Percentiles rank a stretch among this genome's conserved stretches.
These are phyloP conservation scores for Drosophila cardini DNA, from an alignment of 1,140 invertebrate species.

Conservation along the genomic window DNA sequence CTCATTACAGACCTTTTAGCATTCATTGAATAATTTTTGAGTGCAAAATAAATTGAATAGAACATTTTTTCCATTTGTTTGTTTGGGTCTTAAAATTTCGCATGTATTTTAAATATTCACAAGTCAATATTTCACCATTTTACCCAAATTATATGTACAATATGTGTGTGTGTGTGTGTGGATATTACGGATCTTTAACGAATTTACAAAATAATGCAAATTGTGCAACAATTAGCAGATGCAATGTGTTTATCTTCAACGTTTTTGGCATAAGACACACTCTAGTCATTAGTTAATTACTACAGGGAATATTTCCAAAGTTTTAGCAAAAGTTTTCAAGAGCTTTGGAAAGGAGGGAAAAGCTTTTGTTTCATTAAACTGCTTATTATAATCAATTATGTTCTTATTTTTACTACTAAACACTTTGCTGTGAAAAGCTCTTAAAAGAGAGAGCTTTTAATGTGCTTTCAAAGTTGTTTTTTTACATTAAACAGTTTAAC, in stretches of 20 bases:
- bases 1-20: slow-evolving; percentile 2
- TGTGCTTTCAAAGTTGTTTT: no score
- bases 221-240: slow-evolving; percentile 15
- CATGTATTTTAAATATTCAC: slow-evolving; percentile 18
- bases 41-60: slow-evolving; percentile 11
- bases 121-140: slow-evolving; percentile 3
- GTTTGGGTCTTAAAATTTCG: slow-evolving; percentile 4
- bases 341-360: no score
- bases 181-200: not conserved
- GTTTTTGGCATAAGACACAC: not conserved
- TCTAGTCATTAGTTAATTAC: no score
- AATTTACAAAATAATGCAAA: slow-evolving; percentile 10
- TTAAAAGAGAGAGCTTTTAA: no score
- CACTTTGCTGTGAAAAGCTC: no score
- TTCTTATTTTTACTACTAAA: no score
- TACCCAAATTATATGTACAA: not conserved
- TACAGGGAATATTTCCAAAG: no score
- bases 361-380: no score
- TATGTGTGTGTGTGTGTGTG: no score
- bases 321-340: no score
- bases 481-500: not conserved
- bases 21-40: slow-evolving; percentile 1
- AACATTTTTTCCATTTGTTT: not conserved
- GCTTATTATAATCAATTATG: no score
- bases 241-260: not conserved